Conservation (phyloP, 2,113 vertebrate genomes). For the Melospiza georgiana region DNA sequence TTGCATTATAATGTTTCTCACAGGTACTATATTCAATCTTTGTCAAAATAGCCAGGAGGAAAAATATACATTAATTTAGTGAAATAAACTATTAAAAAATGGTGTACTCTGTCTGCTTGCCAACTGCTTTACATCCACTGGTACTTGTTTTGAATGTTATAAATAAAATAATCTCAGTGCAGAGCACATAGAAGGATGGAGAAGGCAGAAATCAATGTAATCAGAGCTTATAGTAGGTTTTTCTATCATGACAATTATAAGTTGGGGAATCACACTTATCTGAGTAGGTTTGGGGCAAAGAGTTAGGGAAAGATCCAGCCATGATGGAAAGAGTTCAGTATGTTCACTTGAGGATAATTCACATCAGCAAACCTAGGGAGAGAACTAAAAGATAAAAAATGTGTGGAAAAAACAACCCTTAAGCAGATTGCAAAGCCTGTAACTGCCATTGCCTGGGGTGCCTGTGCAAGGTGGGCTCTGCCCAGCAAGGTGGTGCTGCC, state of each 20-base stretch:
- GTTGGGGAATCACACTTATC: neutral
- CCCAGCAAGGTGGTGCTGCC: neutral
- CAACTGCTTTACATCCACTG: neutral
- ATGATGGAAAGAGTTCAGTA: neutral
- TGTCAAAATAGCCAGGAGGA: neutral
- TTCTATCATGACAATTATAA: neutral
- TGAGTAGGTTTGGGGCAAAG: neutral
- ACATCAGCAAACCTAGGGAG: neutral
- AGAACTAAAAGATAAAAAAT: neutral
- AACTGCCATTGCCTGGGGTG: neutral
- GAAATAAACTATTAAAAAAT: neutral
- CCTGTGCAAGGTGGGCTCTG: neutral
- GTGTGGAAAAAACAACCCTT: neutral
- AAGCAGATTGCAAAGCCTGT: neutral
- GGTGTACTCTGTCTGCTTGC: neutral
- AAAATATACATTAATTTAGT: neutral
- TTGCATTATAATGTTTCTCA: constrained; percentile 25
- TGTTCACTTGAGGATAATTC: neutral
- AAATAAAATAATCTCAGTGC: neutral
- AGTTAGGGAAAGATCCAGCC: neutral
- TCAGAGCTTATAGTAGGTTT: neutral
- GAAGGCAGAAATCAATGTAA: neutral
- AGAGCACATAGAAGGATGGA: neutral
- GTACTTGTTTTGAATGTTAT: neutral
- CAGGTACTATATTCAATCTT: neutral